phyloP scores from a whole-genome alignment of 2,888 invertebrate genomes.

The Caenorhabditis doughertyi region DNA sequence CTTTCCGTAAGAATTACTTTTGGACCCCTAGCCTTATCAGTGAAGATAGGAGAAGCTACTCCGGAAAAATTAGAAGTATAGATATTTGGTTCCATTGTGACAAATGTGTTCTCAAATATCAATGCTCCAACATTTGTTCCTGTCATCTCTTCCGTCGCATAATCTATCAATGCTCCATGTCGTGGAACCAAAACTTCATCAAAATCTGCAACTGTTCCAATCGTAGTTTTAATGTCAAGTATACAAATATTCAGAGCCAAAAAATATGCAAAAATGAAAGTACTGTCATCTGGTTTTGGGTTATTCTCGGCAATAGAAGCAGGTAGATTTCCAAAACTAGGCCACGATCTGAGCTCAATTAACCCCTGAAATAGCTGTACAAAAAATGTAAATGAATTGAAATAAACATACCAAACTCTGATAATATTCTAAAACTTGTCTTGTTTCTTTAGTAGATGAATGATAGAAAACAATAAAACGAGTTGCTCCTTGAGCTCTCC shows the following conservation, averaged over 20 bases:
- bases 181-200: slow-evolving; percentile 66
- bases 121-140: slow-evolving; percentile 38
- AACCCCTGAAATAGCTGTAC: slow-evolving; percentile 38
- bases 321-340: slow-evolving; percentile 42
- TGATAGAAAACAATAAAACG: slow-evolving; percentile 72
- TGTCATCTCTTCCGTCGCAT: slow-evolving; percentile 15
- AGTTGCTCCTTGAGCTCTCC: slow-evolving; percentile 67
- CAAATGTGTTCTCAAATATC: slow-evolving; percentile 28
- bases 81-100: slow-evolving; percentile 39
- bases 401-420: slow-evolving; percentile 10
- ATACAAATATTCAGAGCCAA: slow-evolving; percentile 71
- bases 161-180: slow-evolving; percentile 32
- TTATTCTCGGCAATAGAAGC: slow-evolving; percentile 2
- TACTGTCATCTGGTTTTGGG: slow-evolving; percentile 54
- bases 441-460: slow-evolving; percentile 60
- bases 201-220: slow-evolving; percentile 67
- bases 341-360: slow-evolving; percentile 44
- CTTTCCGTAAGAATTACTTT: slow-evolving; percentile 3
- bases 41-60: slow-evolving; percentile 5
- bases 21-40: slow-evolving; percentile 19
- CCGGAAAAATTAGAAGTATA: slow-evolving; percentile 37
- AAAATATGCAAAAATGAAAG: slow-evolving; percentile 63
- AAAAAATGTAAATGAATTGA: too few species aligned
- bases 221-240: slow-evolving; percentile 59
- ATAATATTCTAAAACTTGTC: slow-evolving; percentile 66